A percentile compares a stretch with the other conserved stretches of the same genome.
Evolutionary conservation across 2,797 vertebrate genomes (phyloP).

Genomic region (Molothrus ater): DNA sequence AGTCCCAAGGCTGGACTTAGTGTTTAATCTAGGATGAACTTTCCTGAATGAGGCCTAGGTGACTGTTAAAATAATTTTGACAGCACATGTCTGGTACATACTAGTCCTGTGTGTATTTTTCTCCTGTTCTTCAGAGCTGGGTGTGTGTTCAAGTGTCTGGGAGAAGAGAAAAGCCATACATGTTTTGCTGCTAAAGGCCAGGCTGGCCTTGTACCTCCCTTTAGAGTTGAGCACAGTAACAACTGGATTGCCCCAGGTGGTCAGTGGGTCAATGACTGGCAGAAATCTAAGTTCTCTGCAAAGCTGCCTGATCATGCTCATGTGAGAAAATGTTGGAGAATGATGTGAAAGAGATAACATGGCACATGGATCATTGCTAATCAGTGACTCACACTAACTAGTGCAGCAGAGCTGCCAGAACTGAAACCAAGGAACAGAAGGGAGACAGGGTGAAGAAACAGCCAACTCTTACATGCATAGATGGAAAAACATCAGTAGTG

Average conservation of each 20-base stretch:
- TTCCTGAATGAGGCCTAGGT: not conserved
- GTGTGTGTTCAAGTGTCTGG: not conserved
- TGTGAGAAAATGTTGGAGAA: not conserved
- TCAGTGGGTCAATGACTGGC: not conserved
- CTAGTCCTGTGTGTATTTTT: not conserved
- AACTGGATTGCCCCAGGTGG: not conserved
- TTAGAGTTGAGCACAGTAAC: not conserved
- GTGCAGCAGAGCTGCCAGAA: not conserved
- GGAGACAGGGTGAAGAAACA: not conserved
- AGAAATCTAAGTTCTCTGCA: not conserved
- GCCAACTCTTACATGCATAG: not conserved
- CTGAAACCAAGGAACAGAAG: not conserved
- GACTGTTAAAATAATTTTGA: not conserved
- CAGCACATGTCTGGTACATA: not conserved
- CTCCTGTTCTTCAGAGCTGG: not conserved
- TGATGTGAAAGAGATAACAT: not conserved
- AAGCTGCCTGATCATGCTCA: not conserved
- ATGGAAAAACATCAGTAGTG: not conserved
- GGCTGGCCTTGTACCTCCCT: not conserved
- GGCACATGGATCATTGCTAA: not conserved
- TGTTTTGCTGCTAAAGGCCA: not conserved
- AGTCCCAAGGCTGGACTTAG: not conserved
- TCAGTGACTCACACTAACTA: slow-evolving; percentile 40
- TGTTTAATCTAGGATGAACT: not conserved
- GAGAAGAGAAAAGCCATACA: not conserved